Percentiles rank a stretch among this genome's conserved stretches.
Evolutionary conservation across 2,888 invertebrate genomes (phyloP).

Genomic region (Octonoba sinensis): DNA sequence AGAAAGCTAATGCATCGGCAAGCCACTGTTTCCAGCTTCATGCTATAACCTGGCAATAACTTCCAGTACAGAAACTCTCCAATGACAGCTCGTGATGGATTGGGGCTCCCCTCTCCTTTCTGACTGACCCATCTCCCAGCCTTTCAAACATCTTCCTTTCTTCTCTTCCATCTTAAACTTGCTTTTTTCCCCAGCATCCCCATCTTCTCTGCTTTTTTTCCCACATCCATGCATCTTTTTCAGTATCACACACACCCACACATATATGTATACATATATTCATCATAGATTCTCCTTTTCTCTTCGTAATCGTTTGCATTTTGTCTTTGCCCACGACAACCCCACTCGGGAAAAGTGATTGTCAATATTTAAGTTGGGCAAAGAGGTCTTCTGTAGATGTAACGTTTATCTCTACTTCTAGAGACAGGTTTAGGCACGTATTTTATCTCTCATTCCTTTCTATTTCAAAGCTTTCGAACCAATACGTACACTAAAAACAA

Average conservation of each 20-base stretch:
- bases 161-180: neutral
- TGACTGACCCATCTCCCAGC: constrained; percentile 33
- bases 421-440: no score
- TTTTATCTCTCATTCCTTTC: no score
- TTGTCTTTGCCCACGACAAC: constrained; percentile 29
- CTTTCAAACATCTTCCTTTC: neutral
- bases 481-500: no score
- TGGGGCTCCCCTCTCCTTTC: constrained; percentile 33
- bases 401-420: no score
- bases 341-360: constrained; percentile 44
- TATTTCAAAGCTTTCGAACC: no score
- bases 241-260: constrained; percentile 5
- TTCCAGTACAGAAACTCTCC: constrained; percentile 38
- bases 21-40: constrained; percentile 42
- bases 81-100: constrained; percentile 50
- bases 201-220: neutral
- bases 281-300: no score
- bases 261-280: no score
- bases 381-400: no score
- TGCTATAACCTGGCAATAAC: constrained; percentile 61
- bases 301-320: constrained; percentile 46
- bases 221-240: constrained; percentile 13
- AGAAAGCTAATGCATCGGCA: constrained; percentile 41
- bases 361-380: constrained; percentile 49
- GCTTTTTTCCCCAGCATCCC: neutral